A percentile compares a stretch with the other conserved stretches of the same genome.
These are phyloP conservation scores for Macrosoma leucophasiata DNA, from an alignment of 2,888 invertebrate genomes.

Conservation along the genomic window DNA sequence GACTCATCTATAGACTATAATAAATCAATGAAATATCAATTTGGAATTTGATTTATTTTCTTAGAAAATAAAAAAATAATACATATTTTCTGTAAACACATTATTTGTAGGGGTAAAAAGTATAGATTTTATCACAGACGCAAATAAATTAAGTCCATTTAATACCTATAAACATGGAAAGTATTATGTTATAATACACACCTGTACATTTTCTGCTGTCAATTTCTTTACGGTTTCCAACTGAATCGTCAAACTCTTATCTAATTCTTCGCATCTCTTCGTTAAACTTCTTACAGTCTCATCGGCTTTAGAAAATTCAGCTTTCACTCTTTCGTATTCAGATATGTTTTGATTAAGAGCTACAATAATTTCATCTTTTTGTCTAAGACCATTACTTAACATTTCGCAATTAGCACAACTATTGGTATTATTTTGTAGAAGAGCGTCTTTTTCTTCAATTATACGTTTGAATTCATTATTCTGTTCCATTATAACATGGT, in stretches of 20 bases:
- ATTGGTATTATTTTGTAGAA: slow-evolving; percentile 31
- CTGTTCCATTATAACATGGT: slow-evolving; percentile 75
- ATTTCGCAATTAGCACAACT: slow-evolving; percentile 49
- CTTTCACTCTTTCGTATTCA: slow-evolving; percentile 48
- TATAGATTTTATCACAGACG: too few species aligned
- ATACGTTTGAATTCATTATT: slow-evolving; percentile 49
- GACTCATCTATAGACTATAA: too few species aligned
- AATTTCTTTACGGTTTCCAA: slow-evolving; percentile 78
- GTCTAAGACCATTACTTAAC: slow-evolving; percentile 42
- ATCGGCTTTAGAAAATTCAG: slow-evolving; percentile 70
- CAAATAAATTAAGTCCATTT: too few species aligned
- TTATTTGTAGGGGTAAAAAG: too few species aligned
- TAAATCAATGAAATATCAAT: too few species aligned
- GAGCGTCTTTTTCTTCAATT: slow-evolving; percentile 46
- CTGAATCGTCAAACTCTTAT: slow-evolving; percentile 80
- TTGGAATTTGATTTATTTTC: too few species aligned
- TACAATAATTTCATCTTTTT: slow-evolving; percentile 57
- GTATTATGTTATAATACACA: too few species aligned
- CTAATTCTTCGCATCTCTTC: slow-evolving; percentile 81
- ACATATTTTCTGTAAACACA: too few species aligned
- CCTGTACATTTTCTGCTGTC: slow-evolving; percentile 77
- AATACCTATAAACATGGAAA: too few species aligned
- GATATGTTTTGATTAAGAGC: slow-evolving; percentile 41
- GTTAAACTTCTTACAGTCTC: slow-evolving; percentile 77
- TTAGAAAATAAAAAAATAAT: too few species aligned